Evolutionary conservation across 2,797 vertebrate species (phyloP).

Genomic region (Huso huso): DNA sequence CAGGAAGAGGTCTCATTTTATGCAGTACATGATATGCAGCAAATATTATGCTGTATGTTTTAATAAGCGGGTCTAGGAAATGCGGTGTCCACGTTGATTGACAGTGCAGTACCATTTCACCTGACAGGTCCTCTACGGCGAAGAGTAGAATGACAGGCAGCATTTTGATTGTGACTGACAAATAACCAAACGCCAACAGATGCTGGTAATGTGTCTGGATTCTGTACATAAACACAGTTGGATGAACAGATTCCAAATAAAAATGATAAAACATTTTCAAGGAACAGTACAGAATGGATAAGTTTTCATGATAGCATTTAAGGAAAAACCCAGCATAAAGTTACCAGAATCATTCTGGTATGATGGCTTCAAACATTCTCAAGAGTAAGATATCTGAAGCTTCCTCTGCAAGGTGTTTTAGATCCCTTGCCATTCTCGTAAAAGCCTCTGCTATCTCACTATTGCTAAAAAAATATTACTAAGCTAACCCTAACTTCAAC

Average conservation of each 20-base stretch:
- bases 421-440: too few species aligned
- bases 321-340: neutral
- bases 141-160: neutral
- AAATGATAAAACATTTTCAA: neutral
- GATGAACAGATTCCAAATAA: constrained; percentile 3
- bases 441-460: too few species aligned
- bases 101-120: constrained; percentile 2
- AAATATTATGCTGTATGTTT: neutral
- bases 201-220: neutral
- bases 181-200: neutral
- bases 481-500: too few species aligned
- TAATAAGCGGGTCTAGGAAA: neutral
- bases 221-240: neutral
- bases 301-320: neutral
- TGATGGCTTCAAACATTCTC: neutral
- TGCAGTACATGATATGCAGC: neutral
- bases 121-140: neutral
- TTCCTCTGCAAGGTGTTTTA: too few species aligned
- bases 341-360: neutral
- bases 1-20: constrained; percentile 1
- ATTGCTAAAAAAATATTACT: too few species aligned
- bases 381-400: neutral
- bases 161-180: constrained; percentile 1
- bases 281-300: neutral
- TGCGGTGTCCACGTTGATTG: neutral